Evolutionary conservation across 1,140 invertebrate species (phyloP).

Genomic region (Agraylea sexmaculata): DNA sequence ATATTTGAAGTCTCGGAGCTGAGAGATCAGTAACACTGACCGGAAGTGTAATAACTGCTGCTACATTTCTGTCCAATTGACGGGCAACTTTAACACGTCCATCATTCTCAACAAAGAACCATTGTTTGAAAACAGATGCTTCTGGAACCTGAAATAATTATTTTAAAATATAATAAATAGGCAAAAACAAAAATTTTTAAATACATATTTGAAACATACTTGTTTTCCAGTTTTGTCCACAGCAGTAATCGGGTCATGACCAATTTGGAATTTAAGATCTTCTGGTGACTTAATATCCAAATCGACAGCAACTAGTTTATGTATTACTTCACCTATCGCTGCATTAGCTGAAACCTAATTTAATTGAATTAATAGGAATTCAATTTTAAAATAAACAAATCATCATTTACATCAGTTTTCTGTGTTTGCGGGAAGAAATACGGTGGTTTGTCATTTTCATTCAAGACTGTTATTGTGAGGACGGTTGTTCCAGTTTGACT

Average conservation of each 20-base stretch:
- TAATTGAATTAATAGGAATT: background rate
- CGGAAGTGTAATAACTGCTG: conserved; percentile 62
- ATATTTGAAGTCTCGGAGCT: conserved; percentile 64
- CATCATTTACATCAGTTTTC: conserved; percentile 55
- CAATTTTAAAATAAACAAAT: conserved; percentile 2
- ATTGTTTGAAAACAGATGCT: conserved; percentile 47
- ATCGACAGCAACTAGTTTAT: conserved; percentile 64
- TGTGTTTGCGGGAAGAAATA: conserved; percentile 73
- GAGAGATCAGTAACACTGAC: conserved; percentile 70
- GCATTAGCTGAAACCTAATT: conserved; percentile 60
- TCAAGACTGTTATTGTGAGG: conserved; percentile 63
- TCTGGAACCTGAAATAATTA: conserved; percentile 31
- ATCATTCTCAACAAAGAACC: conserved; percentile 54
- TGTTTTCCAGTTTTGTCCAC: conserved; percentile 73
- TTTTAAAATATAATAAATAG: no score
- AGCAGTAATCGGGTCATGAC: conserved; percentile 57
- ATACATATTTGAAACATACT: conserved; percentile 36
- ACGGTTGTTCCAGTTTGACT: conserved; percentile 69
- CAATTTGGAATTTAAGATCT: conserved; percentile 58
- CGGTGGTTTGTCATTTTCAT: conserved; percentile 83
- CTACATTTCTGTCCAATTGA: conserved; percentile 53
- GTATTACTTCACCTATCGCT: conserved; percentile 56
- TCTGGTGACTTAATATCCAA: conserved; percentile 62
- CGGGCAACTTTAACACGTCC: conserved; percentile 62
- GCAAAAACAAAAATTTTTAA: no score